phyloP scores from a whole-genome alignment of 2,113 vertebrate genomes.

The Dicerorhinus sumatrensis region DNA sequence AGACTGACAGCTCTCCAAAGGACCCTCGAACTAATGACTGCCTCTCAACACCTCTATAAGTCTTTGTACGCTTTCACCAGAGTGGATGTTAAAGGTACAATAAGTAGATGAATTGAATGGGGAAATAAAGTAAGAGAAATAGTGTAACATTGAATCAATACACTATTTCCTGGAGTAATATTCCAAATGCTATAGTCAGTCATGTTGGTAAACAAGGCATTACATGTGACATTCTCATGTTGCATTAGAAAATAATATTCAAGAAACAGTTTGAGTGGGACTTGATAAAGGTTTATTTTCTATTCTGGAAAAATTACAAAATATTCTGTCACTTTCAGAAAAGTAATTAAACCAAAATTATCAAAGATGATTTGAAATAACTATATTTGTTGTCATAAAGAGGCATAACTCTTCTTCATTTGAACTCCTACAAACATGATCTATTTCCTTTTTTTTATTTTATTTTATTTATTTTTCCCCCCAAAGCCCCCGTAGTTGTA shows the following conservation, averaged over 20 bases:
- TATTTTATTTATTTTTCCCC: too few species aligned
- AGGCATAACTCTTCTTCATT: not conserved
- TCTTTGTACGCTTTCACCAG: not conserved
- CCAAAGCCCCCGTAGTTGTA: too few species aligned
- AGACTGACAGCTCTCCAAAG: constrained; percentile 8
- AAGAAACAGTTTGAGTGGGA: not conserved
- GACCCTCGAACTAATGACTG: constrained; percentile 31
- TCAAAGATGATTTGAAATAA: not conserved
- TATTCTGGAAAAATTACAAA: not conserved
- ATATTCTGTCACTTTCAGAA: not conserved
- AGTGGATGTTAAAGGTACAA: not conserved
- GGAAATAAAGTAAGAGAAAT: not conserved
- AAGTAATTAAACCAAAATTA: not conserved
- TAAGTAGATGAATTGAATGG: not conserved
- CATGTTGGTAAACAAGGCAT: not conserved
- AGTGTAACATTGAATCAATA: not conserved
- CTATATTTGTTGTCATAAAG: not conserved
- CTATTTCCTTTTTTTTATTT: too few species aligned
- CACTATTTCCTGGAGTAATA: not conserved
- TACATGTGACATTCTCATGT: not conserved
- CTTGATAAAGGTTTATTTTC: not conserved
- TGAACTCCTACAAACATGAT: not conserved
- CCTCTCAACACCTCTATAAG: not conserved
- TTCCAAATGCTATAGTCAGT: not conserved
- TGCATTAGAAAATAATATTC: not conserved